Evolutionary conservation across 2,797 vertebrate species (phyloP).

Genomic region (Balearica regulorum): DNA sequence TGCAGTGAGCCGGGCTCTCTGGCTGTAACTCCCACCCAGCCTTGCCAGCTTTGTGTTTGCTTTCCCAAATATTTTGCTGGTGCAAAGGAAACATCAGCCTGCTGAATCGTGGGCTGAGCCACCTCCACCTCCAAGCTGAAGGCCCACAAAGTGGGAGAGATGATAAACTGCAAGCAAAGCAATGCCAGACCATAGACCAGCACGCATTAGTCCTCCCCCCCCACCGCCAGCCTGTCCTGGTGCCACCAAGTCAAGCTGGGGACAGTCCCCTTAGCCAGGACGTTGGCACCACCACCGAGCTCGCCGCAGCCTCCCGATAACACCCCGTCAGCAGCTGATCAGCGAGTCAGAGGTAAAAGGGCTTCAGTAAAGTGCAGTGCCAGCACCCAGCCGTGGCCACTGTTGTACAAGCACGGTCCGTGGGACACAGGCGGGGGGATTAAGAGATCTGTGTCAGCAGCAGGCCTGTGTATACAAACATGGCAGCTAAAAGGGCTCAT

Average conservation of each 20-base stretch:
- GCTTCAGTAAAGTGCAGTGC: constrained; percentile 73
- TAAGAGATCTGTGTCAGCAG: constrained; percentile 71
- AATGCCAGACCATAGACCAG: neutral
- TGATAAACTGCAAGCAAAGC: neutral
- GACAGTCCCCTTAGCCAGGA: neutral
- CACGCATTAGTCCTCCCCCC: neutral
- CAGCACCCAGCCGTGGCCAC: constrained; percentile 59
- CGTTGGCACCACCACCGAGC: neutral
- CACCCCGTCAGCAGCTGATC: constrained; percentile 87
- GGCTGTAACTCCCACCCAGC: neutral
- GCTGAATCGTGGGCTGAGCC: neutral
- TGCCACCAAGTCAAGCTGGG: neutral
- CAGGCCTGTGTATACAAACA: constrained; percentile 62
- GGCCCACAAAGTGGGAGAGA: neutral
- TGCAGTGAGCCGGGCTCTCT: neutral
- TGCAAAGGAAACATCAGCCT: constrained; percentile 2
- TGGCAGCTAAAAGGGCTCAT: neutral
- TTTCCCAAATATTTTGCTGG: constrained; percentile 26
- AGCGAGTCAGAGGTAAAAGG: constrained; percentile 83
- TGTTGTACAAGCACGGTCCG: constrained; percentile 35
- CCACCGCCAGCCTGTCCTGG: neutral
- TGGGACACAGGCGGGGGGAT: constrained; percentile 67
- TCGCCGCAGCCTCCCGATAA: constrained; percentile 3
- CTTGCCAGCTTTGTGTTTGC: neutral
- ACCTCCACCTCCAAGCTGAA: neutral